phyloP scores from a whole-genome alignment of 53 echinoderm and acorn worm genomes.

The Antedon mediterranea region DNA sequence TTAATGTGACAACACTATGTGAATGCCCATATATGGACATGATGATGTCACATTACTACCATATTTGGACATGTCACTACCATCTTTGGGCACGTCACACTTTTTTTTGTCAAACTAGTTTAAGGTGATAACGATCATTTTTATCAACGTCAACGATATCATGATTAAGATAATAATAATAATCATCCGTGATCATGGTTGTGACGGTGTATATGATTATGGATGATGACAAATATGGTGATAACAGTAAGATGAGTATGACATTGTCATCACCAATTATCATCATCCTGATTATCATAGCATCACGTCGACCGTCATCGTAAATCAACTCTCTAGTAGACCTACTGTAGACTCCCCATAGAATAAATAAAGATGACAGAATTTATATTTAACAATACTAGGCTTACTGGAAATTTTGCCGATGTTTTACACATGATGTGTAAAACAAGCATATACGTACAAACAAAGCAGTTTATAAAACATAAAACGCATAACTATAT shows the following conservation, averaged over 20 bases:
- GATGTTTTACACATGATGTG: neutral
- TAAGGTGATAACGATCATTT: too few species aligned
- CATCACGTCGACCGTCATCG: neutral
- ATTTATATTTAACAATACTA: neutral
- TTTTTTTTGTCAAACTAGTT: too few species aligned
- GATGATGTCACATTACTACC: too few species aligned
- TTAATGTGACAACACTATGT: too few species aligned
- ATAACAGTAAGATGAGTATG: neutral
- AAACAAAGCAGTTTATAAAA: neutral
- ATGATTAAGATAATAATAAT: too few species aligned
- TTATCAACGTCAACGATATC: too few species aligned
- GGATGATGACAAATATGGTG: neutral
- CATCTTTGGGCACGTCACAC: too few species aligned
- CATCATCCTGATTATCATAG: neutral
- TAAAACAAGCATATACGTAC: neutral
- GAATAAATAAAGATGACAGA: too few species aligned
- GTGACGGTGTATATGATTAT: neutral
- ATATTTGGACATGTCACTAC: too few species aligned
- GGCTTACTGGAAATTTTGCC: neutral
- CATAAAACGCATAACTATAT: neutral
- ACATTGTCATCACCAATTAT: neutral
- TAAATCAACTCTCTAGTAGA: neutral
- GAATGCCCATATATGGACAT: too few species aligned
- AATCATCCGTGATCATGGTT: too few species aligned
- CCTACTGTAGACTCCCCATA: too few species aligned